Conservation (phyloP, 2,113 vertebrate species). For the Junco hyemalis region DNA sequence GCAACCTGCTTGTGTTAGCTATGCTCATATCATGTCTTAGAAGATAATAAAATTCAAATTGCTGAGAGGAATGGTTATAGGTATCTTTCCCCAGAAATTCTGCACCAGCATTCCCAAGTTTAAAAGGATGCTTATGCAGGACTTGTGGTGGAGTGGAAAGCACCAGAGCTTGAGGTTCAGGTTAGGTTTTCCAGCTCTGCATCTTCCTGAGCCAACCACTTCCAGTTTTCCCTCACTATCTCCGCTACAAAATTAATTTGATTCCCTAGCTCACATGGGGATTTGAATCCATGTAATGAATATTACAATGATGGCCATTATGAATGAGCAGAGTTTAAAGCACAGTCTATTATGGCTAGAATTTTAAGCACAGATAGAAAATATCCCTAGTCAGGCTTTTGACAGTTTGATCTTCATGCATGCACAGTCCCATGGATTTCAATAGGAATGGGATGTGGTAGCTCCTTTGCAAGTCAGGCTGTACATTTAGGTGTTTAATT, state of each 20-base stretch:
- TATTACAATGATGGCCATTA: not conserved
- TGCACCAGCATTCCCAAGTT: not conserved
- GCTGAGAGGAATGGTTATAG: not conserved
- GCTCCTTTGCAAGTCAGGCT: not conserved
- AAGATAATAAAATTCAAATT: not conserved
- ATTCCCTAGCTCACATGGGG: not conserved
- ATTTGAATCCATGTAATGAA: not conserved
- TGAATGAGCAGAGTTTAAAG: not conserved
- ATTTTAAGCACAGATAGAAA: not conserved
- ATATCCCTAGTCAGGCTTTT: not conserved
- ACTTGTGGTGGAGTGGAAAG: not conserved
- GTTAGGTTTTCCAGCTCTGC: not conserved
- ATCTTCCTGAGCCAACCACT: not conserved
- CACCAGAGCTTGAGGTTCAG: not conserved
- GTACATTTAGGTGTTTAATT: not conserved
- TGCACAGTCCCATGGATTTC: not conserved
- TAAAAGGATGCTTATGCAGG: not conserved
- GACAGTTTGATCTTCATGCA: not conserved
- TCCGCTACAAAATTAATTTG: not conserved
- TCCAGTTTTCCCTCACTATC: not conserved
- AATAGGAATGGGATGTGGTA: not conserved
- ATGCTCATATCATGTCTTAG: not conserved
- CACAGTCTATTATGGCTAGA: not conserved
- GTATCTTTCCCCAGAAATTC: not conserved
- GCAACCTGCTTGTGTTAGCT: not conserved